Evolutionary conservation across 92 coral and sea anemone species (phyloP), one percentile per base, ranked within the genome.

Genomic region (Epizoanthus fatuus): DNA sequence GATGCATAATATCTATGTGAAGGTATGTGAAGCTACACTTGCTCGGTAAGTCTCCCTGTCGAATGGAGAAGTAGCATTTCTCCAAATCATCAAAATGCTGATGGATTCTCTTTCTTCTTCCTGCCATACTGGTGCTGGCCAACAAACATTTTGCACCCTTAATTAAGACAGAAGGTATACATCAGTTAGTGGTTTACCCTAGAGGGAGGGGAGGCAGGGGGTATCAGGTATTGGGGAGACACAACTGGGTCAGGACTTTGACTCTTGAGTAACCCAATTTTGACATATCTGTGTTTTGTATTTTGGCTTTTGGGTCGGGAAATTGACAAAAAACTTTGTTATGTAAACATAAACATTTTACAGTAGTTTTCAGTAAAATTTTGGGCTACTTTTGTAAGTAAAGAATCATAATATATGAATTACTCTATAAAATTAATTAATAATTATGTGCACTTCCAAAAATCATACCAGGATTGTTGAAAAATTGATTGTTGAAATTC

Each of bases 1-100:
- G 0, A 42, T 42, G 7, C 47, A 42, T 69, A 83, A 56, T 72
- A 13, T 63, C 62, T 29, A 60, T 84, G 56, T 44, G 17, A 38
- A 82, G 7, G 47, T 2, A 51, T 40, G 19, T 37, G 25, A 73
- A 4, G 16, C 1, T 54, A 54, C 8, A 51, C 86, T 86, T 60
- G 95, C 99, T 86, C 57, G 99, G 98, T 53, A 96, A 81, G 55
- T 96, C 98, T 15, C 99, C 99, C 84, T 96, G 99, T 69, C 99
- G 89, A 74, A 95, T 96, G 73, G 99, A 93, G 72, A 96, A 96
- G 88, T 96, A 96, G 72, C 99, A 96, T 69, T 95, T 96, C 58
- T 96, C 99, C 63, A 96, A 95, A 86, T 96, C 99, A 91, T 96
- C 99, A 93, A 96, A 96, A 84, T 96, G 99, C 65, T 96, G 99